Base-by-base conservation (phyloP, 2,113 vertebrate genomes). In the Panthera uncia region DNA sequence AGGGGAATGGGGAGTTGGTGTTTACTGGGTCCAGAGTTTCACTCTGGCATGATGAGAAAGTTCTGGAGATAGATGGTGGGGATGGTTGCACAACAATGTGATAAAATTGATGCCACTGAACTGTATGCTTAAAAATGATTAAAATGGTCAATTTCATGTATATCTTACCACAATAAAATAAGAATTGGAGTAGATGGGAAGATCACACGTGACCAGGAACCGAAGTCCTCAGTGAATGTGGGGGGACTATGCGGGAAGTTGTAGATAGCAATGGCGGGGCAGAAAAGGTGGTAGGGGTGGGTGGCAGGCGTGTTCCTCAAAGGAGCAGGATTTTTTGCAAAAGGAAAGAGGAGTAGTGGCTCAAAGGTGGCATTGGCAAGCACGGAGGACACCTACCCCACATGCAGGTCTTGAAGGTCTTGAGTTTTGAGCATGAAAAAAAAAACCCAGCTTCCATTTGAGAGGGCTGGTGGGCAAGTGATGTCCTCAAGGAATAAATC, bases 21-120 rank as follows among this genome's bases (percentile, higher is more conserved):
- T 94, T 86, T 74, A 31, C n/a, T 81, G 23, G n/a, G 57, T 73
- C 41, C 36, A 90, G 38, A 95, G 23, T 94, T 95, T 94, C 80
- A 33, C 7, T 93, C 66, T 73, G 38, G 38, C 57, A 81, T 74
- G 65, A 71, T 79, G 61, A 80, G 63, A 65, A 38, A 29, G 15
- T 86, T 96, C 82, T 61, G 52, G 90, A 96, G n/a, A 93, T 41
- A 45, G 68, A 41, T 66, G 25, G 73, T 94, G 48, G 9, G 41
- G n/a, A 36, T 88, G 29, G 27, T 85, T 76, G 57, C 18, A 33
- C 10, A 91, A 50, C 29, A 91, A 3, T 83, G 19, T 57, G 38
- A 21, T 50, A 80, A 18, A 65, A 11, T 92, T 82, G 31, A 86
- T 82, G 66, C 31, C 66, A 25, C 50, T 45, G 50, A 91, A 85